These are phyloP conservation scores for Sebastes diploproa DNA, from an alignment of 2,797 vertebrate genomes.

Conservation along the genomic window DNA sequence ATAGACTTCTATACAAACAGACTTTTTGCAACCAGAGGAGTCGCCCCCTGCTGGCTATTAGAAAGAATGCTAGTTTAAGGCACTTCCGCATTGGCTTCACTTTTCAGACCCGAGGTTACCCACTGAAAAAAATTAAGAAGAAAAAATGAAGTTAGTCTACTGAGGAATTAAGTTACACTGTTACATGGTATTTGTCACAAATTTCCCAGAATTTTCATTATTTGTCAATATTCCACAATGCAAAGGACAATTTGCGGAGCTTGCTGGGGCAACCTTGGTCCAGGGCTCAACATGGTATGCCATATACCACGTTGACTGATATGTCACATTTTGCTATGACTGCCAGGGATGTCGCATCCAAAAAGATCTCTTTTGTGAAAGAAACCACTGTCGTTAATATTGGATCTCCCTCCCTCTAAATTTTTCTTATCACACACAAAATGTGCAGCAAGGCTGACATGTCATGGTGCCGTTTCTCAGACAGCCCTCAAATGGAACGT, in stretches of 20 bases:
- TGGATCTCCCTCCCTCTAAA: constrained; percentile 54
- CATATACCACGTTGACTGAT: not conserved
- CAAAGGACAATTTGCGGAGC: not conserved
- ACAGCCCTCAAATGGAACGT: constrained; percentile 52
- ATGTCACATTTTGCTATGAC: constrained; percentile 17
- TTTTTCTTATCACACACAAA: constrained; percentile 71
- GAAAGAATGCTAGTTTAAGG: no score
- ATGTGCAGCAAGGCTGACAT: constrained; percentile 64
- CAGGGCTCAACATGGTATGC: not conserved
- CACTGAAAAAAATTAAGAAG: no score
- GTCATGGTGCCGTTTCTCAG: constrained; percentile 61
- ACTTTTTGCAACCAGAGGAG: no score
- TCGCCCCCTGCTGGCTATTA: no score
- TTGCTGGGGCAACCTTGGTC: not conserved
- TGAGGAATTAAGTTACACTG: not conserved
- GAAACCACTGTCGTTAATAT: constrained; percentile 49
- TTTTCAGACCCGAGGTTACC: no score
- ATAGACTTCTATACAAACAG: no score
- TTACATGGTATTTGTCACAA: not conserved
- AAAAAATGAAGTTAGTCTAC: not conserved
- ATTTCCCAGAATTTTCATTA: not conserved
- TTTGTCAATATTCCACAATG: not conserved
- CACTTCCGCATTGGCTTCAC: no score
- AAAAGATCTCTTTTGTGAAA: constrained; percentile 56
- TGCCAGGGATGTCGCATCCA: constrained; percentile 46